Base-by-base conservation (phyloP, 2,888 invertebrate genomes). In the Eupeodes luniger region DNA sequence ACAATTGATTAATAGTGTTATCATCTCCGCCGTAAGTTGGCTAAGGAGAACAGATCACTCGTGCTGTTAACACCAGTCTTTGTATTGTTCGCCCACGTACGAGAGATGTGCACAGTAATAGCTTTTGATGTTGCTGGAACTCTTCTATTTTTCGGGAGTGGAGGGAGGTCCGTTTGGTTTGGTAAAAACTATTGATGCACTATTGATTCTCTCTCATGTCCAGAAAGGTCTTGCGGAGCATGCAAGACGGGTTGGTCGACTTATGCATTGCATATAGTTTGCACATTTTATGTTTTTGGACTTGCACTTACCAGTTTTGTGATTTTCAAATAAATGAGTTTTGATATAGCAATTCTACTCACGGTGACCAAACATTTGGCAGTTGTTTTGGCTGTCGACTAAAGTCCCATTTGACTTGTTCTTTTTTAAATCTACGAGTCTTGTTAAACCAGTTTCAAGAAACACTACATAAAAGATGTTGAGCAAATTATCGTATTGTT, bases 211-310 rank as follows among this genome's bases (percentile, higher is more conserved):
- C 11, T 59, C 12, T 34, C 34, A 11, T 59, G 19, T 19, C 19
- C 19, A 19, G 34, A 16, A 59, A 59, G 3, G 6, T 59, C 34
- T 59, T 72, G 11, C 62, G 40, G 9, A 44, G 12, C 9, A 16
- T 40, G 49, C 74, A 74, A n/a, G 12, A 9, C n/a, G 19, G 12
- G 14, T 19, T 19, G 19, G 19, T 19, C 19, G 19, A 19, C 19
- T 19, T 19, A 19, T 57, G 70, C n/a, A 57, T 55, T 57, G 36
- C 61, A 34, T 74, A 59, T 59, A 74, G 19, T 74, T 74, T 7
- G 61, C 59, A n/a, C 74, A 74, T 59, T 61, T 61, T 4, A 74
- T 40, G 44, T 36, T 72, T 2, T 57, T 72, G 0, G 70, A 72
- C 2, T 55, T n/a, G 9, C 70, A 72, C n/a, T 61, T 49, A n/a